Conservation (phyloP, 1,140 invertebrate species). For the Phthorimaea operculella region DNA sequence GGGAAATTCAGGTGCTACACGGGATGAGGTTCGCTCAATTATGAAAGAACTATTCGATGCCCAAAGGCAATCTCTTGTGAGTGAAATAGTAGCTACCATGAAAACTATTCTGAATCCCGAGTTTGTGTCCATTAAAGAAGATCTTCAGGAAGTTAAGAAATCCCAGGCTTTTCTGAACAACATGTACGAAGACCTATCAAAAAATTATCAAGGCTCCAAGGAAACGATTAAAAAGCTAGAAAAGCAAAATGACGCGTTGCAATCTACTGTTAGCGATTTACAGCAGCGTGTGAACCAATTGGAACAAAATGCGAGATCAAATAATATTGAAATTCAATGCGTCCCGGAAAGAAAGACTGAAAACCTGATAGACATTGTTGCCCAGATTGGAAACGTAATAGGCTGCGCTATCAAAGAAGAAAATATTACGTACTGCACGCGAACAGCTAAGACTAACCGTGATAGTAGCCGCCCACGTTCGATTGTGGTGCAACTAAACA, state of each 20-base stretch:
- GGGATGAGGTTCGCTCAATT: no score
- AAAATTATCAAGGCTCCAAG: not conserved
- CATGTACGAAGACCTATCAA: not conserved
- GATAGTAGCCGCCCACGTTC: no score
- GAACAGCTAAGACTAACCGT: no score
- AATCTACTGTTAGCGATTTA: not conserved
- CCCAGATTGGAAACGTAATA: not conserved
- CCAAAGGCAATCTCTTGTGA: no score
- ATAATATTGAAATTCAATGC: not conserved
- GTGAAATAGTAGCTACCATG: no score
- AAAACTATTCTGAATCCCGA: not conserved
- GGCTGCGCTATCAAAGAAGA: no score
- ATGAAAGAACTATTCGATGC: no score
- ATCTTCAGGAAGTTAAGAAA: not conserved
- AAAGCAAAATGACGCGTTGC: not conserved
- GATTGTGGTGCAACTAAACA: no score
- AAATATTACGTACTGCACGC: no score
- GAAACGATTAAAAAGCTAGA: not conserved
- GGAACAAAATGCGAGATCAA: not conserved
- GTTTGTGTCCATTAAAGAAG: not conserved
- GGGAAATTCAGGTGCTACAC: no score
- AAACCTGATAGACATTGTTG: not conserved
- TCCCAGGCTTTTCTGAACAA: not conserved
- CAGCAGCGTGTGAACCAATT: not conserved
- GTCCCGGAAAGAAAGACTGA: not conserved